phyloP scores from a whole-genome alignment of 2,113 vertebrate genomes.

The Lynx canadensis region DNA sequence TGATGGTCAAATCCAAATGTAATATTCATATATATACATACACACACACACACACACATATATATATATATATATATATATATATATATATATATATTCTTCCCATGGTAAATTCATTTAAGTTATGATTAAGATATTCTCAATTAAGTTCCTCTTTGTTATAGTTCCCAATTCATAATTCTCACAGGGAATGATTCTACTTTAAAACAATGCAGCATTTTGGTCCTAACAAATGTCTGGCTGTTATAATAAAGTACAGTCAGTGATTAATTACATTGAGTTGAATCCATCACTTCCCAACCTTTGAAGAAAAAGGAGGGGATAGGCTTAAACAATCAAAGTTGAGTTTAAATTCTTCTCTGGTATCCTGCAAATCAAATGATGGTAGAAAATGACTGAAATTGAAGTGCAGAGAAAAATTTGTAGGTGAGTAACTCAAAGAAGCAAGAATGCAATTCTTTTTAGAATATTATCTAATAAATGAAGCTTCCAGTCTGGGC shows the following conservation, averaged over 20 bases:
- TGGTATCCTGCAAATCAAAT: neutral
- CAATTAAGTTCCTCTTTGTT: neutral
- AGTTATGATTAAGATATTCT: neutral
- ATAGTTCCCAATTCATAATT: neutral
- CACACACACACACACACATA: too few relatives aligned
- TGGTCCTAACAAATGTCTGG: neutral
- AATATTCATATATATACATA: too few relatives aligned
- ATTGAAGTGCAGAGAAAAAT: neutral
- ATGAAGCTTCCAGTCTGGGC: neutral
- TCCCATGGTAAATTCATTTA: neutral
- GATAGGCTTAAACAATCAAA: neutral
- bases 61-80: too few relatives aligned
- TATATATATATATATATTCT: neutral
- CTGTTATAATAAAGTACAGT: neutral
- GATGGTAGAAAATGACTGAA: neutral
- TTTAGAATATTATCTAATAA: neutral
- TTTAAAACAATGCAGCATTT: neutral
- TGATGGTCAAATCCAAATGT: neutral
- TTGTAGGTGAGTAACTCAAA: neutral
- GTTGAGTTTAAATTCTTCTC: neutral
- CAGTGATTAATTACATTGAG: neutral
- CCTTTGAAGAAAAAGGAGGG: neutral
- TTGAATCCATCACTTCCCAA: neutral
- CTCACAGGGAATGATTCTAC: neutral
- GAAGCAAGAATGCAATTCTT: neutral